Conservation (phyloP, 2,888 invertebrate genomes). For the Nephrotoma flavescens region DNA sequence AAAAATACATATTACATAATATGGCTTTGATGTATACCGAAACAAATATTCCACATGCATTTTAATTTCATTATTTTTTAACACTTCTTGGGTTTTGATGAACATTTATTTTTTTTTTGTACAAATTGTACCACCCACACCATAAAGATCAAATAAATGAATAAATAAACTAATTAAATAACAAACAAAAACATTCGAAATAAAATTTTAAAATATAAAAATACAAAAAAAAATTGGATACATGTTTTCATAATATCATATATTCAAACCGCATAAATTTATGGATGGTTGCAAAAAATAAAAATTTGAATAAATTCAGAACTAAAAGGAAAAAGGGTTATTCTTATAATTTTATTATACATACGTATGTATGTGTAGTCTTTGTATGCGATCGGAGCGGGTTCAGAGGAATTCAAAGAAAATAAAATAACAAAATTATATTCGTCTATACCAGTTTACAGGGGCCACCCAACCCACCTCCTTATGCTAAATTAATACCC, state of each 20-base stretch:
- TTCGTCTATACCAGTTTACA: background rate
- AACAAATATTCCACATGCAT: background rate
- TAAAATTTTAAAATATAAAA: background rate
- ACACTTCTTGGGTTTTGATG: background rate
- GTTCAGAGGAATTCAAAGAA: background rate
- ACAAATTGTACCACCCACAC: background rate
- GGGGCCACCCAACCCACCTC: background rate
- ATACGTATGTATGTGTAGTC: background rate
- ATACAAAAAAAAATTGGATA: no score
- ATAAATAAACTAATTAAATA: background rate
- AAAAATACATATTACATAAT: background rate
- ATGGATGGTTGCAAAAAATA: background rate
- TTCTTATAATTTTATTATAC: background rate
- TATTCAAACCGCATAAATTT: background rate
- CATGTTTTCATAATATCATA: background rate
- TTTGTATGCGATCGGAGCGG: background rate
- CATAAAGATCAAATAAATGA: background rate
- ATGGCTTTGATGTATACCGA: background rate
- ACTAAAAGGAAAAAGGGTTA: background rate
- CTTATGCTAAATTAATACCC: background rate
- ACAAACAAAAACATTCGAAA: background rate
- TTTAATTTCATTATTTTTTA: background rate
- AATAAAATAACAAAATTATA: background rate
- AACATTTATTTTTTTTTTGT: background rate
- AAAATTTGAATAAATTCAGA: background rate